Conservation (phyloP, 1,140 invertebrate genomes). For the Lasioglossum baleicum region DNA sequence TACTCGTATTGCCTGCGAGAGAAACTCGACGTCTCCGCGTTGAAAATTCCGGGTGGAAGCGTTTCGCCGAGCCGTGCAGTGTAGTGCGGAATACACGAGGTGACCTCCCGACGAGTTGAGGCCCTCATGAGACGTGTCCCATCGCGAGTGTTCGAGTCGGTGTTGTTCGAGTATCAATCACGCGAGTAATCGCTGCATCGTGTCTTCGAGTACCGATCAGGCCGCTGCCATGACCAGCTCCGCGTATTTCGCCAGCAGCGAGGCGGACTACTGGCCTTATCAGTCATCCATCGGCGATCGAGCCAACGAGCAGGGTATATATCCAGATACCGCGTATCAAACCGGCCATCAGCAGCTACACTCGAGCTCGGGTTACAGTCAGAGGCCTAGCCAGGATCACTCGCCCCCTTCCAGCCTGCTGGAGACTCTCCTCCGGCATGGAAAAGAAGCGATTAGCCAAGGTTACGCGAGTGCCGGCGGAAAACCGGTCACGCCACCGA, state of each 20-base stretch:
- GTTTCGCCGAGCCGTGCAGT: too few species aligned
- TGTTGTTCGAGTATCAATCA: too few species aligned
- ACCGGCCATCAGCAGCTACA: slow-evolving; percentile 11
- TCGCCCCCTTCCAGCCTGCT: slow-evolving; percentile 53
- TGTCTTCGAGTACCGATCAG: too few species aligned
- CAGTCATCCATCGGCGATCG: background rate
- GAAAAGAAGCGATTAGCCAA: slow-evolving; percentile 58
- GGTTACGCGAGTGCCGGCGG: slow-evolving; percentile 2
- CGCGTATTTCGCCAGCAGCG: slow-evolving; percentile 55
- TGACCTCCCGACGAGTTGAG: too few species aligned
- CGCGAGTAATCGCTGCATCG: too few species aligned
- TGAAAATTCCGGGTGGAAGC: too few species aligned
- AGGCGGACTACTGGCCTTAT: slow-evolving; percentile 63
- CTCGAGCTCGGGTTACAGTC: background rate
- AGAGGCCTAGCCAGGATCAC: background rate
- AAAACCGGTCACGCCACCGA: background rate
- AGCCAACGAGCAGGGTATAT: background rate
- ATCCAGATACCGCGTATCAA: slow-evolving; percentile 16
- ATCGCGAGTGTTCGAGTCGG: too few species aligned
- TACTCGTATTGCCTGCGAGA: too few species aligned
- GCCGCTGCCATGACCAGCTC: slow-evolving; percentile 58
- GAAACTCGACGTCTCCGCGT: too few species aligned
- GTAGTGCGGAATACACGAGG: too few species aligned
- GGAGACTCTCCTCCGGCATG: slow-evolving; percentile 64
- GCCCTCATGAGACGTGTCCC: too few species aligned